phyloP scores from a whole-genome alignment of 1,140 invertebrate species.

The Caenorhabditis inopinata region DNA sequence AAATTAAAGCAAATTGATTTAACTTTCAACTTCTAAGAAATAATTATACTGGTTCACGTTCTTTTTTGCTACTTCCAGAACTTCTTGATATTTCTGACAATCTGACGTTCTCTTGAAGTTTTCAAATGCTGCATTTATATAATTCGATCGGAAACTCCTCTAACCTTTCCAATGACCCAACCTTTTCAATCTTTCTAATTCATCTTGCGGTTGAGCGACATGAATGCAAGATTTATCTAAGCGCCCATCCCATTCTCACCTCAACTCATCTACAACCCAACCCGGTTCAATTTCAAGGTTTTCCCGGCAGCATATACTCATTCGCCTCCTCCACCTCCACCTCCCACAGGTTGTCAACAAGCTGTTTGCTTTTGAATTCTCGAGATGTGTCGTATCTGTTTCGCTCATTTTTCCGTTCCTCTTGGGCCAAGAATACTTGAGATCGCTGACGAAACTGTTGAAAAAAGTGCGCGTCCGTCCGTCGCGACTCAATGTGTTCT shows the following conservation, averaged over 20 bases:
- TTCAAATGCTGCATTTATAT: no score
- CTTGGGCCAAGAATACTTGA: background rate
- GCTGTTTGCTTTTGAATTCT: background rate
- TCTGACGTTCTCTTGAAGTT: no score
- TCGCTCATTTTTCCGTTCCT: background rate
- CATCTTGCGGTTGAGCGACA: background rate
- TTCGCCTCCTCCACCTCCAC: background rate
- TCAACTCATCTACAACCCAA: background rate
- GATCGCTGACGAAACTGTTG: constrained; percentile 28
- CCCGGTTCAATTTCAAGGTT: no score
- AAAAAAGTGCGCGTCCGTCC: background rate
- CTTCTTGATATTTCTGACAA: no score
- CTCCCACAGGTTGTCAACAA: background rate
- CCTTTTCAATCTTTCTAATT: constrained; percentile 18
- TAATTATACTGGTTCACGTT: no score
- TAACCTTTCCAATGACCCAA: background rate
- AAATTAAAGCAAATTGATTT: no score
- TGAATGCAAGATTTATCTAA: constrained; percentile 27
- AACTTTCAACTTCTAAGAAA: no score
- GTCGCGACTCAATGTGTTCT: background rate
- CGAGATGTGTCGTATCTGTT: background rate
- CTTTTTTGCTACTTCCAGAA: no score
- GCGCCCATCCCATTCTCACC: constrained; percentile 14
- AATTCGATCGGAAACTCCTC: no score
- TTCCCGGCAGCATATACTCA: background rate